Conservation (phyloP, 1,140 invertebrate genomes). For the Chelonus insularis region DNA sequence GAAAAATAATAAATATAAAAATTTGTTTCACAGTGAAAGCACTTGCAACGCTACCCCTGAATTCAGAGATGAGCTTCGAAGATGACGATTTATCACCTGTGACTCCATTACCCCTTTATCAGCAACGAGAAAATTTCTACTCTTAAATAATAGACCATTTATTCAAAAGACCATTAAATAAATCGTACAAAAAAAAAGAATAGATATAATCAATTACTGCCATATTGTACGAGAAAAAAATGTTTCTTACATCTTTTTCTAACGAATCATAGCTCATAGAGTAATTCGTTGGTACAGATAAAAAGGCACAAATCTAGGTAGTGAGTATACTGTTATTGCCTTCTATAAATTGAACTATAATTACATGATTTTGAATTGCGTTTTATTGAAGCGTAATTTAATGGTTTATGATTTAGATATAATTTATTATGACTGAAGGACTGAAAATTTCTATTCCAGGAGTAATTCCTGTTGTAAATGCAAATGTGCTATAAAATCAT, state of each 20-base stretch:
- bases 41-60: conserved; percentile 67
- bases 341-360: conserved; percentile 18
- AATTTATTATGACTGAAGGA: conserved; percentile 13
- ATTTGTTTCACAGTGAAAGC: conserved; percentile 69
- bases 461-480: background rate
- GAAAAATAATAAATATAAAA: too few species aligned
- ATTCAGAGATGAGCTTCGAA: conserved; percentile 59
- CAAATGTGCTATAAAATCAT: background rate
- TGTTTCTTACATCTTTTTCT: background rate
- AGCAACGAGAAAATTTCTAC: conserved; percentile 83
- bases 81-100: conserved; percentile 70
- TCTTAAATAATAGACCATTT: conserved; percentile 65
- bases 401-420: background rate
- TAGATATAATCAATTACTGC: background rate
- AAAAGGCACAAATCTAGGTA: background rate
- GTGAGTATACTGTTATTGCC: conserved; percentile 4
- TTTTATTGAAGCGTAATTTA: conserved; percentile 1
- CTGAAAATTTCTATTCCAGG: conserved; percentile 3
- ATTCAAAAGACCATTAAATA: background rate
- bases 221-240: conserved; percentile 12
- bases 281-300: background rate
- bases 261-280: conserved; percentile 12
- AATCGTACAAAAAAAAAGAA: background rate
- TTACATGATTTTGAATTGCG: background rate
- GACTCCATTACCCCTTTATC: conserved; percentile 74